Evolutionary conservation across 2,888 invertebrate species (phyloP).

Genomic region (Plebejus melissa): DNA sequence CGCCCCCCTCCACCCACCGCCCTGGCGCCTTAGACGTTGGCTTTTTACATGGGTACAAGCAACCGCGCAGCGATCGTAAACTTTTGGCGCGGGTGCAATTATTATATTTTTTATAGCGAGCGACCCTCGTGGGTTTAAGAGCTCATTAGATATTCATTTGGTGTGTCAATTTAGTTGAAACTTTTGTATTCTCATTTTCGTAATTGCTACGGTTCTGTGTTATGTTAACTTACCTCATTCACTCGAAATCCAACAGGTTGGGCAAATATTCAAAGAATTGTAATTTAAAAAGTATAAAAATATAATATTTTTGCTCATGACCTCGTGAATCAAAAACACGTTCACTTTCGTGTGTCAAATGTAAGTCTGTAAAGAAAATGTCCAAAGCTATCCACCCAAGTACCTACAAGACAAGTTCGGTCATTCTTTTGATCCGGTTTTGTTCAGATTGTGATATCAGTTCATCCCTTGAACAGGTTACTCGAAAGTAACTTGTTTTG

Average conservation of each 20-base stretch:
- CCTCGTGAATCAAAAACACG: not conserved
- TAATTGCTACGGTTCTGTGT: not conserved
- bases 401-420: slow-evolving; percentile 31
- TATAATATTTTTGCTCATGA: not conserved
- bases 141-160: slow-evolving; percentile 22
- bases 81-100: slow-evolving; percentile 45
- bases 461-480: slow-evolving; percentile 48
- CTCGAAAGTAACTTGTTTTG: slow-evolving; percentile 37
- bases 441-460: slow-evolving; percentile 33
- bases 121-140: not conserved
- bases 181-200: slow-evolving; percentile 23
- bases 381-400: slow-evolving; percentile 27
- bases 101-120: slow-evolving; percentile 1
- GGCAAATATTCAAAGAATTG: not conserved
- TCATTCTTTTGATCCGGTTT: slow-evolving; percentile 35
- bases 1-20: slow-evolving; percentile 44
- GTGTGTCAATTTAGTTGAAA: slow-evolving; percentile 7
- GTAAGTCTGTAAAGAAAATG: not conserved
- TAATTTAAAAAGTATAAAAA: not conserved
- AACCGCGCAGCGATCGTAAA: slow-evolving; percentile 53
- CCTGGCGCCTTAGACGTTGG: slow-evolving; percentile 73
- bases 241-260: not conserved
- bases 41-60: slow-evolving; percentile 76
- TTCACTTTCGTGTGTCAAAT: slow-evolving; percentile 2
- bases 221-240: not conserved